phyloP scores from a whole-genome alignment of 1,140 invertebrate species.

The Delia radicum region DNA sequence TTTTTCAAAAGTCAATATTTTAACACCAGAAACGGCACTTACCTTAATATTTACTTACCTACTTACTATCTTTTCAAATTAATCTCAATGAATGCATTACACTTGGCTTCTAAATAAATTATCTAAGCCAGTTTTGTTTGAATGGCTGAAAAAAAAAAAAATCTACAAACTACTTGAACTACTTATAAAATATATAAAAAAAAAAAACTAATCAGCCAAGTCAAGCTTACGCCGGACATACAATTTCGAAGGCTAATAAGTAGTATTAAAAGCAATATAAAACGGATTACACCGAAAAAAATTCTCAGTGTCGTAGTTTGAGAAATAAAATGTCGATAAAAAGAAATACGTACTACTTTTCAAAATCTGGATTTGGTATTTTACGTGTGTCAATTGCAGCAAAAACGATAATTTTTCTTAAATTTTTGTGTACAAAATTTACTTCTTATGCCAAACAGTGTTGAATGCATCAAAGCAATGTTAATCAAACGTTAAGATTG shows the following conservation, averaged over 20 bases:
- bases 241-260: not conserved
- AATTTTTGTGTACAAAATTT: too few species aligned
- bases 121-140: not conserved
- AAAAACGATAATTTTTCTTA: too few species aligned
- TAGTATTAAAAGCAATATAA: not conserved
- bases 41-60: not conserved
- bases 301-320: too few species aligned
- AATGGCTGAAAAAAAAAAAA: not conserved
- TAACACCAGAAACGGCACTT: not conserved
- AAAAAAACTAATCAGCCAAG: not conserved
- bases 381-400: too few species aligned
- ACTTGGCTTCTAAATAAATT: not conserved
- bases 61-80: not conserved
- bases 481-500: too few species aligned
- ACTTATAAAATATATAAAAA: not conserved
- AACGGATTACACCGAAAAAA: too few species aligned
- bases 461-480: too few species aligned
- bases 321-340: too few species aligned
- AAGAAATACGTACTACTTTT: too few species aligned
- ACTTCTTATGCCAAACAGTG: too few species aligned
- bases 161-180: not conserved
- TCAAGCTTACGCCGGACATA: not conserved
- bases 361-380: too few species aligned
- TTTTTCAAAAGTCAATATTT: not conserved
- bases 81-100: not conserved